Evolutionary conservation across 1,140 invertebrate genomes (phyloP).

Genomic region (Cheumatopsyche charites): DNA sequence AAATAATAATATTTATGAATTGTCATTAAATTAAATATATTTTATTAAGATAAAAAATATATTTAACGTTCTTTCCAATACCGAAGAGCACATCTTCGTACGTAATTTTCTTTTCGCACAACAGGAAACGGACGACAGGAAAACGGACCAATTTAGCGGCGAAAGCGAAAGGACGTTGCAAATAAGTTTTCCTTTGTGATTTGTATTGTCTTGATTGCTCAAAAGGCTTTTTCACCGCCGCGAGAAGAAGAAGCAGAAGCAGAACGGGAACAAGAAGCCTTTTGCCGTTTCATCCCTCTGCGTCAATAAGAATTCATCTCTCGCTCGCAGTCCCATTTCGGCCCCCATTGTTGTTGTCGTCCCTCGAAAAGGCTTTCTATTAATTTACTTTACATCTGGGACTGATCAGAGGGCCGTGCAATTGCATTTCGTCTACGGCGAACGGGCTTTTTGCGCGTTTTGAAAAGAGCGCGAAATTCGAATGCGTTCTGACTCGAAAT

Average conservation of each 20-base stretch:
- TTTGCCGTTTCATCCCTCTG: constrained; percentile 21
- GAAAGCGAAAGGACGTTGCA: constrained; percentile 30
- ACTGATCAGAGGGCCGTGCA: constrained; percentile 11
- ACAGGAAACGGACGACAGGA: neutral
- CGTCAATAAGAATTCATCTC: constrained; percentile 31
- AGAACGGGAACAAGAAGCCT: no score
- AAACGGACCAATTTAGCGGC: constrained; percentile 27
- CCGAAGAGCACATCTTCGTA: no score
- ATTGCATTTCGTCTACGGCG: neutral
- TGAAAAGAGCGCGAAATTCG: neutral
- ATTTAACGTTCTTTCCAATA: no score
- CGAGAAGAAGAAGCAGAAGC: no score
- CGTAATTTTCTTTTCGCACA: no score
- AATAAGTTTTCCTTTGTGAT: constrained; percentile 34
- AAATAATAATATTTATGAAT: no score
- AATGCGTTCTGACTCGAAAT: neutral
- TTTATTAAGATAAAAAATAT: no score
- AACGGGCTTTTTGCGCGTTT: neutral
- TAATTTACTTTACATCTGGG: constrained; percentile 9
- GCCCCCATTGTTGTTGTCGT: neutral
- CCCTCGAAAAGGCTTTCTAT: constrained; percentile 2
- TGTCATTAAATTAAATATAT: no score
- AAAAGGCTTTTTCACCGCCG: constrained; percentile 24
- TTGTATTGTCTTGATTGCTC: constrained; percentile 34
- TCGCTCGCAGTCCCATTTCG: neutral